phyloP scores from a whole-genome alignment of 2,888 invertebrate genomes.

The Fragum whitleyi region DNA sequence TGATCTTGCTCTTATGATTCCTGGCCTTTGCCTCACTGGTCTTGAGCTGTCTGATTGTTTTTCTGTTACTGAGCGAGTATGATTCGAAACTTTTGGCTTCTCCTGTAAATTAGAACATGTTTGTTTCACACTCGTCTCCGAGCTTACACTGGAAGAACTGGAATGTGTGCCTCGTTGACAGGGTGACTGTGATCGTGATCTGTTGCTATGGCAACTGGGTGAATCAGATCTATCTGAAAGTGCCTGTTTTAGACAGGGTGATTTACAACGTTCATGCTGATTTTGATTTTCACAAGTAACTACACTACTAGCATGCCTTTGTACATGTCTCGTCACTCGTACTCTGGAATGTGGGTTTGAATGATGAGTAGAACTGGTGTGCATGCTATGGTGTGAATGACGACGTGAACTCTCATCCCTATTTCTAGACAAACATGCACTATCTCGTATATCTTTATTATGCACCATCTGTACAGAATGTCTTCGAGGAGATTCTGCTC shows the following conservation, averaged over 20 bases:
- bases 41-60: slow-evolving; percentile 9
- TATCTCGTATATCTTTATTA: not conserved
- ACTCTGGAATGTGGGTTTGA: not conserved
- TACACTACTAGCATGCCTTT: slow-evolving; percentile 44
- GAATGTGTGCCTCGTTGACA: slow-evolving; percentile 14
- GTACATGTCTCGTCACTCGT: slow-evolving; percentile 15
- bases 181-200: slow-evolving; percentile 51
- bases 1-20: slow-evolving; percentile 58
- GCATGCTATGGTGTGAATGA: slow-evolving; percentile 16
- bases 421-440: slow-evolving; percentile 22
- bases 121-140: slow-evolving; percentile 7
- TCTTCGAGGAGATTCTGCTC: slow-evolving; percentile 59
- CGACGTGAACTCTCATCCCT: slow-evolving; percentile 7
- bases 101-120: slow-evolving; percentile 40
- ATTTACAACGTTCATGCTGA: slow-evolving; percentile 46
- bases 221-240: slow-evolving; percentile 39
- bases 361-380: not conserved
- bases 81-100: not conserved
- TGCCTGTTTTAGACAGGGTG: slow-evolving; percentile 38
- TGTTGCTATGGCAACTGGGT: slow-evolving; percentile 34
- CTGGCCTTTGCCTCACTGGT: slow-evolving; percentile 23
- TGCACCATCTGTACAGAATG: slow-evolving; percentile 50
- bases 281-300: slow-evolving; percentile 34
- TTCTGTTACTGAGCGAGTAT: not conserved
- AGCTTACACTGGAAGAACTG: slow-evolving; percentile 21